Evolutionary conservation across 2,113 vertebrate species (phyloP).

Genomic region (Thamnaconus septentrionalis): DNA sequence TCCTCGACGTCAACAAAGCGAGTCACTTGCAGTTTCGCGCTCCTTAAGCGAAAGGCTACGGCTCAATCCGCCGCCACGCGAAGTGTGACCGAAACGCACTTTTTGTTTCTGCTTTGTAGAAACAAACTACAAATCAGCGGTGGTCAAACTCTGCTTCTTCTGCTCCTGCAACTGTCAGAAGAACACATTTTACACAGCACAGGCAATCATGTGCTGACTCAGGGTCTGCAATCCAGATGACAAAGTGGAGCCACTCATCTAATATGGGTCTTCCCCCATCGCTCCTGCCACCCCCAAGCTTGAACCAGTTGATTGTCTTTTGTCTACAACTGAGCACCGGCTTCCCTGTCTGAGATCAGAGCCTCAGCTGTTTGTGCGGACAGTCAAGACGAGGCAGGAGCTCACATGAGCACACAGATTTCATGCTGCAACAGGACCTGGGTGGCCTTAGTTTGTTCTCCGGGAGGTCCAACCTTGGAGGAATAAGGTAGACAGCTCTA

Average conservation of each 20-base stretch:
- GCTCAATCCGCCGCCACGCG: slow-evolving; percentile 5
- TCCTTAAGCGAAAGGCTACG: slow-evolving; percentile 21
- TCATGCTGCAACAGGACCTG: slow-evolving; percentile 55
- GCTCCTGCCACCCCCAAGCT: too few relatives aligned
- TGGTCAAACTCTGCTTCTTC: not conserved
- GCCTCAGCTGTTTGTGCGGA: slow-evolving; percentile 49
- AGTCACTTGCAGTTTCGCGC: slow-evolving; percentile 50
- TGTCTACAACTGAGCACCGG: slow-evolving; percentile 64
- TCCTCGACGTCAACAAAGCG: slow-evolving; percentile 39
- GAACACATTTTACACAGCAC: slow-evolving; percentile 29
- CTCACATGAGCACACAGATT: slow-evolving; percentile 8
- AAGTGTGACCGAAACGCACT: not conserved
- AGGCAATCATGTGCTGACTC: slow-evolving; percentile 48
- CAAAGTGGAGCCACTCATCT: slow-evolving; percentile 47
- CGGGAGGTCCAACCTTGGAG: slow-evolving; percentile 61
- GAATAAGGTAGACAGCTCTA: slow-evolving; percentile 54
- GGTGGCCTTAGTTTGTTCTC: slow-evolving; percentile 67
- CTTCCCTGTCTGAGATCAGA: slow-evolving; percentile 54
- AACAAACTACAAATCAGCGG: too few relatives aligned
- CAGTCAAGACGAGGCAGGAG: slow-evolving; percentile 40
- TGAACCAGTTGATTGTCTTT: slow-evolving; percentile 16
- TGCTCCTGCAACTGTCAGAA: slow-evolving; percentile 37
- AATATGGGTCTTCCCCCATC: slow-evolving; percentile 27
- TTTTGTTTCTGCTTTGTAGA: not conserved
- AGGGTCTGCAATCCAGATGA: slow-evolving; percentile 49